Percentiles rank a stretch among this genome's conserved stretches.
Conservation (phyloP, 2,113 vertebrate genomes). For the Chionis minor region DNA sequence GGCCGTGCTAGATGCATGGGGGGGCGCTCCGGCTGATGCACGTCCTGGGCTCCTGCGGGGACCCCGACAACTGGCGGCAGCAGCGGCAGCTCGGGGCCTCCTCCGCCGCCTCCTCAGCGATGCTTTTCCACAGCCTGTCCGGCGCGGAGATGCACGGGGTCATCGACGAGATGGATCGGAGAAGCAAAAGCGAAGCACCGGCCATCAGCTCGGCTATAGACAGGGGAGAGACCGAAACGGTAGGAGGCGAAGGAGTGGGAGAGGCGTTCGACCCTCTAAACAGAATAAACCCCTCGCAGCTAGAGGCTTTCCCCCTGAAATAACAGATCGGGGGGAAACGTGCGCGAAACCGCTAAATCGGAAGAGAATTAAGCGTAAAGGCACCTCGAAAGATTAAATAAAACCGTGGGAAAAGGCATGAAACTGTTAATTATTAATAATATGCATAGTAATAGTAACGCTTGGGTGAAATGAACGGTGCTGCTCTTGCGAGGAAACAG, state of each 20-base stretch:
- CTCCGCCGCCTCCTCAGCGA: conserved; percentile 71
- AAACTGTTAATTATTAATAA: conserved; percentile 64
- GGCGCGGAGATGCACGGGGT: conserved; percentile 97
- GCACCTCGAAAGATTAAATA: conserved; percentile 14
- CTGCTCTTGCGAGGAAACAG: conserved; percentile 6
- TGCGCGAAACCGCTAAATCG: neutral
- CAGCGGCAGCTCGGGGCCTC: conserved; percentile 47
- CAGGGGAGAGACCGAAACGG: conserved; percentile 97
- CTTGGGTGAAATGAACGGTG: conserved; percentile 4
- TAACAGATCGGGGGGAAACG: neutral
- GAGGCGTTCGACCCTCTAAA: neutral
- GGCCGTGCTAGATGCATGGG: conserved; percentile 71
- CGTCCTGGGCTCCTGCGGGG: conserved; percentile 81
- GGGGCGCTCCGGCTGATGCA: conserved; percentile 82
- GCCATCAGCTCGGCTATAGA: conserved; percentile 98
- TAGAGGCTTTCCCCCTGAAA: conserved; percentile 12
- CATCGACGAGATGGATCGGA: conserved; percentile 97
- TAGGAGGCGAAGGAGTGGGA: conserved; percentile 75
- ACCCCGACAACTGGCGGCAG: conserved; percentile 63
- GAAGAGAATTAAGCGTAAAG: conserved; percentile 4
- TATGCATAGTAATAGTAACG: conserved; percentile 38
- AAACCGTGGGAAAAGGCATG: conserved; percentile 33
- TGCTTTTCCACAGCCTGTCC: conserved; percentile 98
- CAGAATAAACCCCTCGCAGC: neutral
- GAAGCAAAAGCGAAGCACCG: conserved; percentile 91